Conservation (phyloP, 2,113 vertebrate genomes). For the Ophthalmolycus amberensis region DNA sequence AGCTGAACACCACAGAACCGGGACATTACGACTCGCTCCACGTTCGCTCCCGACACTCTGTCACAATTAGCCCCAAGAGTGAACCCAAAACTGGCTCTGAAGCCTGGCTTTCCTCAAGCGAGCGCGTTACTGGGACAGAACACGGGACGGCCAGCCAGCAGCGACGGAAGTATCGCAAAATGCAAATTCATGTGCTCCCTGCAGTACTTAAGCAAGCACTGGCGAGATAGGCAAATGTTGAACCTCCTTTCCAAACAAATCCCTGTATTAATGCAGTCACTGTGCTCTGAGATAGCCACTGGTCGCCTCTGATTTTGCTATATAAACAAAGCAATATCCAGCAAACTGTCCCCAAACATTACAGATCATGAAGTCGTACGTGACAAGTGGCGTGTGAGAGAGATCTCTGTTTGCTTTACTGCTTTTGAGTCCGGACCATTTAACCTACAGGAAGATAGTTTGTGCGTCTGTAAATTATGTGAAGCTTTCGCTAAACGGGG, state of each 20-base stretch:
- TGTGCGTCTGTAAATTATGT: conserved; percentile 29
- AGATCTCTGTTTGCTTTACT: conserved; percentile 19
- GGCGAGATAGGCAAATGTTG: conserved; percentile 46
- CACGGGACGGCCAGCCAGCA: not conserved
- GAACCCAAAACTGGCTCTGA: conserved; percentile 12
- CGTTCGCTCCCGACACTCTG: conserved; percentile 38
- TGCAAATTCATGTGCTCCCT: conserved; percentile 42
- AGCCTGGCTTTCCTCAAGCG: conserved; percentile 41
- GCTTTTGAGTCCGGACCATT: conserved; percentile 1
- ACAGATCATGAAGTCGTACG: too few relatives aligned
- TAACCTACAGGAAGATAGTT: conserved; percentile 5
- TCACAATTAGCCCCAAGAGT: conserved; percentile 27
- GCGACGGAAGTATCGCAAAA: conserved; percentile 31
- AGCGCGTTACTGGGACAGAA: conserved; percentile 17
- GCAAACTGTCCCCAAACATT: not conserved
- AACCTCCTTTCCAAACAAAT: conserved; percentile 57
- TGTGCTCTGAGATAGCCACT: conserved; percentile 10
- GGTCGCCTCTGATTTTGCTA: conserved; percentile 35
- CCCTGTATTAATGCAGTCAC: conserved; percentile 32
- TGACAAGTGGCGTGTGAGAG: not conserved
- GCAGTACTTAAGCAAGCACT: conserved; percentile 30
- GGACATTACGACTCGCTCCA: conserved; percentile 47
- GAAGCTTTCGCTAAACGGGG: conserved; percentile 39
- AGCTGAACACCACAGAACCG: conserved; percentile 29
- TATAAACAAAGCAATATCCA: not conserved